phyloP scores from a whole-genome alignment of 2,888 invertebrate species.

The Lochmaea crataegi region DNA sequence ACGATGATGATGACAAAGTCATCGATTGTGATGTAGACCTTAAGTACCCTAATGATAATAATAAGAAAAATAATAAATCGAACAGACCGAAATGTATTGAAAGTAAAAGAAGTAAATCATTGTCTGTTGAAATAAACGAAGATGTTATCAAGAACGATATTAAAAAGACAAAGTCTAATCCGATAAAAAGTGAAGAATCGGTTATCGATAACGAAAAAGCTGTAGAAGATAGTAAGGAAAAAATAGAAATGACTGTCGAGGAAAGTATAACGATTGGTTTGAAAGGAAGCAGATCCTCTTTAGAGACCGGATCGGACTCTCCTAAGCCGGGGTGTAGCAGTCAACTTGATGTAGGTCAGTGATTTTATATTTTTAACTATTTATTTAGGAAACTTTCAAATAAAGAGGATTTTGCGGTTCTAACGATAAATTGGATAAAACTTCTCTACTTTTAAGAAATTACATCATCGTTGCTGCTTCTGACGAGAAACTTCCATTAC shows the following conservation, averaged over 20 bases:
- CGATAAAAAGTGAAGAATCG: slow-evolving; percentile 53
- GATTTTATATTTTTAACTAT: background rate
- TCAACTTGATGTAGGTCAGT: slow-evolving; percentile 60
- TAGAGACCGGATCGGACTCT: slow-evolving; percentile 59
- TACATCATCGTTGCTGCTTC: background rate
- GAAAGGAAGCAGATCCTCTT: slow-evolving; percentile 56
- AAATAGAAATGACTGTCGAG: slow-evolving; percentile 56
- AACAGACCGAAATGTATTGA: slow-evolving; percentile 56
- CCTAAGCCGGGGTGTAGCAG: slow-evolving; percentile 63
- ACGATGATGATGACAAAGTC: slow-evolving; percentile 48
- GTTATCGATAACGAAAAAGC: slow-evolving; percentile 41
- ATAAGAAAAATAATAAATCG: slow-evolving; percentile 52
- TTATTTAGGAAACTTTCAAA: background rate
- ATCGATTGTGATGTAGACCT: slow-evolving; percentile 52
- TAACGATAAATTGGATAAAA: background rate
- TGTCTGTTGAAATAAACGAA: slow-evolving; percentile 56
- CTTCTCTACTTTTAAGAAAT: background rate
- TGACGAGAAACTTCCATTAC: background rate
- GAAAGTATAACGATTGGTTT: slow-evolving; percentile 55
- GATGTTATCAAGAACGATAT: slow-evolving; percentile 55
- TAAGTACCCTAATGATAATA: slow-evolving; percentile 49
- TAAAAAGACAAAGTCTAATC: slow-evolving; percentile 59
- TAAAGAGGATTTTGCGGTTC: background rate
- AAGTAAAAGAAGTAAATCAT: slow-evolving; percentile 57
- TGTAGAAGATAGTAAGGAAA: slow-evolving; percentile 50